Evolutionary conservation across 2,888 invertebrate species (phyloP), one percentile per base, ranked within the genome.

Genomic region (Stomorhina lunata): DNA sequence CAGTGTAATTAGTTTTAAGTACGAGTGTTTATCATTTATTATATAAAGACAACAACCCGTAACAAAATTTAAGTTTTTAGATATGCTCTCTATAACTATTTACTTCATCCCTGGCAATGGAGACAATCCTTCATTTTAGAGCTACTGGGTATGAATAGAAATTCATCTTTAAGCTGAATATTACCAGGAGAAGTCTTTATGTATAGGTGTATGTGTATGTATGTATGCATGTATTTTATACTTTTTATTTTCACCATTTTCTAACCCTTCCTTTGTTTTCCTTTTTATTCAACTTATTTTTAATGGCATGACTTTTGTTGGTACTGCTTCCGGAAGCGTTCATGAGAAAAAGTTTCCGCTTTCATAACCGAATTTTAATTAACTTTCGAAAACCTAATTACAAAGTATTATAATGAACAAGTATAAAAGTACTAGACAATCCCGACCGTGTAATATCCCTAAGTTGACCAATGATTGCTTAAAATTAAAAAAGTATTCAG

Each of bases 301-400:
- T 71, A 61, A 75, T 73, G 57, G 75, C 50, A 65, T 75, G 79
- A 68, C 63, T 71, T 76, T 81, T 66, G 79, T 72, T 84, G 48
- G 66, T 76, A 75, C 80, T 84, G 78, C 81, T 82, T 81, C 81
- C 84, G 85, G 85, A 88, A 89, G 90, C 89, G 88, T 88, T 88
- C 89, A 89, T 87, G 89, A 87, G 86, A 88, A 82, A 82, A 89
- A 88, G 88, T 90, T 90, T 90, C 89, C 89, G 89, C 90, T 89
- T 90, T 90, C 88, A 89, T 89, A 90, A 90, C 90, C 88, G 89
- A 90, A 90, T 90, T 90, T 90, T 90, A 90, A 90, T 90, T 90
- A 90, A 90, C 90, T 90, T 90, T 90, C 88, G 88, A 89, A 89
- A 90, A 90, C 90, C 90, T 90, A 90, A 90, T 90, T 90, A 90